These are phyloP conservation scores for Boulengerochromis microlepis DNA, from an alignment of 2,113 vertebrate genomes.

Conservation along the genomic window DNA sequence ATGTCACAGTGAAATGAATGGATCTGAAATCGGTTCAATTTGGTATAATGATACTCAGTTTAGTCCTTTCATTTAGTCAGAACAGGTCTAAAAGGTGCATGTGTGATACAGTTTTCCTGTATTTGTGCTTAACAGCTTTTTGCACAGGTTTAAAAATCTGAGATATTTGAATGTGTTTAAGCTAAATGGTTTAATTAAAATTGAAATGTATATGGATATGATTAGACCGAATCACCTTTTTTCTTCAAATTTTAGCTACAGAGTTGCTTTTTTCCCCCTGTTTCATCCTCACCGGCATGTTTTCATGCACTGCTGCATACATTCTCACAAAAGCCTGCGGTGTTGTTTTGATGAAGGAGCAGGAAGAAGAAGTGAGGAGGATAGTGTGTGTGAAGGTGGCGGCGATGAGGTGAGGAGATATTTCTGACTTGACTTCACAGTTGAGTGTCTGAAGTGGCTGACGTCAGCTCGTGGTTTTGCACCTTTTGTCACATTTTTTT, in stretches of 20 bases:
- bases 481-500: slow-evolving; percentile 2
- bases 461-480: slow-evolving; percentile 2
- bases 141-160: not conserved
- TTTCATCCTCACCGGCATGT: not conserved
- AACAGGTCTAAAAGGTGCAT: not conserved
- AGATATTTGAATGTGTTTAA: not conserved
- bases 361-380: not conserved
- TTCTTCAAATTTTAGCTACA: not conserved
- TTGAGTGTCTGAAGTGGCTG: not conserved
- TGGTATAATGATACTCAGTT: not conserved
- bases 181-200: not conserved
- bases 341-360: not conserved
- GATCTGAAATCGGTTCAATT: not conserved
- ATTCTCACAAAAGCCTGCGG: not conserved
- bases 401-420: slow-evolving; percentile 1
- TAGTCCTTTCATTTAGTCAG: not conserved
- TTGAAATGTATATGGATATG: not conserved
- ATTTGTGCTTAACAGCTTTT: not conserved
- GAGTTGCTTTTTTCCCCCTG: not conserved
- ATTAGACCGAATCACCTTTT: not conserved
- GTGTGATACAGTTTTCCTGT: not conserved
- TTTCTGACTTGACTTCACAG: slow-evolving; percentile 34
- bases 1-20: not conserved
- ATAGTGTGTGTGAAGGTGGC: not conserved
- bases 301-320: not conserved